Evolutionary conservation across 1,140 invertebrate species (phyloP), one percentile per base, ranked within the genome.

Genomic region (Drosophila baimaii): DNA sequence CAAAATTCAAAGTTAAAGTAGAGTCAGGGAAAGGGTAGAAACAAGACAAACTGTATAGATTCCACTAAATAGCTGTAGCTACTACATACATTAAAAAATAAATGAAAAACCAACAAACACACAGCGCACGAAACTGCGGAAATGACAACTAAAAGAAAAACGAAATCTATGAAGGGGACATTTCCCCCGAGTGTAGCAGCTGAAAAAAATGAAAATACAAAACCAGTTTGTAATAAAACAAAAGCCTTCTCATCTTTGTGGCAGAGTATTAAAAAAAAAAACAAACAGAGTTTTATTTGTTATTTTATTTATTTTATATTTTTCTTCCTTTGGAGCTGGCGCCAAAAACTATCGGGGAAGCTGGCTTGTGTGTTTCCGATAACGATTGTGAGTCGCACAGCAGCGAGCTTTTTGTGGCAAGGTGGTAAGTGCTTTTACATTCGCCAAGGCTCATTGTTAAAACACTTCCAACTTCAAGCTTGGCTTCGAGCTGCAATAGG

Each of bases 31-130:
- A 54, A 58, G 61, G 44, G 63, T 71, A 71, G 58, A 76, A 65
- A 63, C 55, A 31, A 68, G 43, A 54, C 31, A 52, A 69, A 35
- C 80, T 82, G 66, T 79, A 61, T 83, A 79, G 71, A 84, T 79
- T 82, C 62, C 74, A 73, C 29, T 62, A 82, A 54, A 74, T 79
- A 70, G 66, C 54, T 75, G 55, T 59, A 81, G 79, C 74, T 66
- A 72, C 51, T 33, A 57, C 43, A 62, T 58, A 66, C 31, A 54
- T 35, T 62, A 7, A 51, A 49, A 72, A 70, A 69, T 69, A 69
- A 69, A 52, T 19, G 15, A 12, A 13, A 8, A 52, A 12, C n/a
- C 0, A 68, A 41, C n/a, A 13, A 55, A 62, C 31, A 33, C 19
- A 44, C 41, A 21, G 41, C 19, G 29, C 57, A 17, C 5, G 15